Conservation (phyloP, 2,113 vertebrate genomes). For the Rhinolophus sinicus region DNA sequence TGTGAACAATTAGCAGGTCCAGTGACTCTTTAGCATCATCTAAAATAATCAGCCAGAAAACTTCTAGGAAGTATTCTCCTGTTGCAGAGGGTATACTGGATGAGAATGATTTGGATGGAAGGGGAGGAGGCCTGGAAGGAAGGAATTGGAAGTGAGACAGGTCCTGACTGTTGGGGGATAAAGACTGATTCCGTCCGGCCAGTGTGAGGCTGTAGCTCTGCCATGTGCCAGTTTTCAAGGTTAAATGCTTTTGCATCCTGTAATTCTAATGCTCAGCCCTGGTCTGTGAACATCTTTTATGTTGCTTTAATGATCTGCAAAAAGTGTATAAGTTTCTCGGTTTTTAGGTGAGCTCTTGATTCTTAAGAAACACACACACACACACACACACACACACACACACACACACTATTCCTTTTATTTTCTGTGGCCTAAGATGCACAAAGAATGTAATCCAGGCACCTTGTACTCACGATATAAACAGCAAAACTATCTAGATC, state of each 20-base stretch:
- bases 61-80: not conserved
- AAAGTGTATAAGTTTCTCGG: not conserved
- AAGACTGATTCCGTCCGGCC: not conserved
- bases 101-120: not conserved
- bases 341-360: not conserved
- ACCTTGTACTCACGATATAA: not conserved
- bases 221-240: not conserved
- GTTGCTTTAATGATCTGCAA: not conserved
- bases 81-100: not conserved
- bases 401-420: not conserved
- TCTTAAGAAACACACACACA: not conserved
- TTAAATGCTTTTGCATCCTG: not conserved
- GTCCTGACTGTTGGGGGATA: too few species aligned
- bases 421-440: not conserved
- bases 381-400: not conserved
- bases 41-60: slow-evolving; percentile 10
- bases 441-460: not conserved
- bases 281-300: not conserved
- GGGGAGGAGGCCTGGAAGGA: not conserved
- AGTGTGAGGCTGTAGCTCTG: not conserved
- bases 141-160: not conserved
- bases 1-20: not conserved
- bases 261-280: not conserved
- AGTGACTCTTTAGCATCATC: not conserved
- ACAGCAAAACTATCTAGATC: not conserved